Percentiles rank a stretch among this genome's conserved stretches.
Evolutionary conservation across 2,888 invertebrate genomes (phyloP).

Genomic region (Myathropa florea): DNA sequence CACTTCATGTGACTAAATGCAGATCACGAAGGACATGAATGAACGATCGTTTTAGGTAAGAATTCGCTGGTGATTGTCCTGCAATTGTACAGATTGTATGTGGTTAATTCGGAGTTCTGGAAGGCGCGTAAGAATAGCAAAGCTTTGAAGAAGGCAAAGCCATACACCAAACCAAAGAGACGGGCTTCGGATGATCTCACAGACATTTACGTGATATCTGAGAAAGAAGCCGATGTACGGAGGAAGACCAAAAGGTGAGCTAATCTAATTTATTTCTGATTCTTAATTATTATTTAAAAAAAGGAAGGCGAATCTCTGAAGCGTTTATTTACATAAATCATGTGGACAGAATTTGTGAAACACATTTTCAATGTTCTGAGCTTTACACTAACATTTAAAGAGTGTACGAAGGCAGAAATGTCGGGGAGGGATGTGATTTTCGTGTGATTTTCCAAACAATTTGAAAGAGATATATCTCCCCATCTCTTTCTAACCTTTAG

Average conservation of each 20-base stretch:
- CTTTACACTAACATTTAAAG: too few species aligned
- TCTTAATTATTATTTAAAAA: background rate
- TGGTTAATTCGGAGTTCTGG: slow-evolving; percentile 87
- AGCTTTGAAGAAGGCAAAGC: slow-evolving; percentile 73
- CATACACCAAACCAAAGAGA: slow-evolving; percentile 75
- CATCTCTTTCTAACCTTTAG: too few species aligned
- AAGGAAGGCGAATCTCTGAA: too few species aligned
- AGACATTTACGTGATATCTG: slow-evolving; percentile 83
- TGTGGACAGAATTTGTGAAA: too few species aligned
- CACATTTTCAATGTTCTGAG: too few species aligned
- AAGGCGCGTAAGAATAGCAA: slow-evolving; percentile 79
- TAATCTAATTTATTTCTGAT: background rate
- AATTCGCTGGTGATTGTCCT: slow-evolving; percentile 93
- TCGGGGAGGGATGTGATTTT: too few species aligned
- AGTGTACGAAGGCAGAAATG: too few species aligned
- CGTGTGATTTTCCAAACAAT: too few species aligned
- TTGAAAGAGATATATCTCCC: too few species aligned
- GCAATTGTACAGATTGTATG: slow-evolving; percentile 91
- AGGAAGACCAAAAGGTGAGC: slow-evolving; percentile 77
- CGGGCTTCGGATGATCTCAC: slow-evolving; percentile 78
- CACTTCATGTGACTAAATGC: slow-evolving; percentile 73
- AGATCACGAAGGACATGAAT: background rate
- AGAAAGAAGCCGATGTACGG: slow-evolving; percentile 76
- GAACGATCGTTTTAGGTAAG: slow-evolving; percentile 81
- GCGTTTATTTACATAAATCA: too few species aligned